These are phyloP conservation scores for Ichneumoninae sp. DNA, from an alignment of 2,888 invertebrate genomes.

Conservation along the genomic window DNA sequence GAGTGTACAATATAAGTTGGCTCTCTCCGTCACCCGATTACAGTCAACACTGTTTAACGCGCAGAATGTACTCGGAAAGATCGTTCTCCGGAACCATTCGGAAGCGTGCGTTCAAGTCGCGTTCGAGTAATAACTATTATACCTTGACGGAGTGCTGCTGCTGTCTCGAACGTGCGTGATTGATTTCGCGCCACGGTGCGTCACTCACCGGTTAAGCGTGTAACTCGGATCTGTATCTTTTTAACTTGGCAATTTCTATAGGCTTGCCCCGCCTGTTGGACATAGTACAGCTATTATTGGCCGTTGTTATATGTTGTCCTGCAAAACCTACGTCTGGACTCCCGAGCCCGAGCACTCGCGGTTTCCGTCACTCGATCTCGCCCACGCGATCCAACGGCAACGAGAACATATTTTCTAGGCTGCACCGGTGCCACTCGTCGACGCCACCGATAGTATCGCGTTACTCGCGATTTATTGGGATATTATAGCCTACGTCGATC, in stretches of 20 bases:
- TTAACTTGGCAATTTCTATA: constrained; percentile 22
- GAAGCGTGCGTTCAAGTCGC: not conserved
- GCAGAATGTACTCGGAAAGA: not conserved
- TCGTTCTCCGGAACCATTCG: not conserved
- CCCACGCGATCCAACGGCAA: constrained; percentile 59
- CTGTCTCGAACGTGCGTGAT: constrained; percentile 53
- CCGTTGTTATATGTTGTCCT: not conserved
- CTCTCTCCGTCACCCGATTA: not conserved
- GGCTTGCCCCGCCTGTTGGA: not conserved
- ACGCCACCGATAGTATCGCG: constrained; percentile 39
- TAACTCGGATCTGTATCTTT: constrained; percentile 31
- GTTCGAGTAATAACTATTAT: constrained; percentile 4
- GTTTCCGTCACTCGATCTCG: constrained; percentile 60
- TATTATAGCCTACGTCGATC: constrained; percentile 53
- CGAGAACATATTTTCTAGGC: not conserved
- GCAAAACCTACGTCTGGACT: not conserved
- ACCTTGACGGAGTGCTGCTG: constrained; percentile 10
- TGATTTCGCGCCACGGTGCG: constrained; percentile 39
- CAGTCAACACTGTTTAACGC: not conserved
- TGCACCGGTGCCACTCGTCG: not conserved
- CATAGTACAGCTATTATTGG: not conserved
- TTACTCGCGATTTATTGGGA: constrained; percentile 61
- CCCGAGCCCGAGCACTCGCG: constrained; percentile 1
- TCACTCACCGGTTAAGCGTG: constrained; percentile 53
- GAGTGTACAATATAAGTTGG: too few relatives aligned